Evolutionary conservation across 2,888 invertebrate genomes (phyloP).

Genomic region (Pilophorus perplexus): DNA sequence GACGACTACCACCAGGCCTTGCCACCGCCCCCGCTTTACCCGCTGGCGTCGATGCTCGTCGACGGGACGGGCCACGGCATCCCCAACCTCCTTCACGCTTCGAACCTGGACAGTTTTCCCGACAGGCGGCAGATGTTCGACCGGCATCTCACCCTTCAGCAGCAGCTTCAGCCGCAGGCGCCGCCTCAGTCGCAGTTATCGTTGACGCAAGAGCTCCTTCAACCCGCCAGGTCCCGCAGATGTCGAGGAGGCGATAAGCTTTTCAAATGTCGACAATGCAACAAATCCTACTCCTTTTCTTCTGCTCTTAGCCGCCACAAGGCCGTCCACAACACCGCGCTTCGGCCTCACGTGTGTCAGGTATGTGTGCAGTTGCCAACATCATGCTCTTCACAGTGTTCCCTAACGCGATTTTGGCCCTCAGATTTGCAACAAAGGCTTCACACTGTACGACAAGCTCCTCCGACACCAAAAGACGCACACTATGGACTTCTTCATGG

Average conservation of each 20-base stretch:
- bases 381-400: background rate
- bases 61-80: background rate
- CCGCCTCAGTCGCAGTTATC: background rate
- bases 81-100: conserved; percentile 9
- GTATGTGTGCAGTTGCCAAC: conserved; percentile 6
- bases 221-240: conserved; percentile 44
- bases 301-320: conserved; percentile 48
- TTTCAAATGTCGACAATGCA: conserved; percentile 48
- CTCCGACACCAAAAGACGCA: conserved; percentile 47
- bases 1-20: conserved; percentile 13
- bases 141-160: conserved; percentile 16
- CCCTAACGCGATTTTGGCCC: background rate
- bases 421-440: conserved; percentile 48
- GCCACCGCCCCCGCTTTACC: conserved; percentile 29
- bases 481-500: conserved; percentile 45
- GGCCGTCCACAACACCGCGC: conserved; percentile 48
- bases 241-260: conserved; percentile 48
- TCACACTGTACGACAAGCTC: conserved; percentile 47
- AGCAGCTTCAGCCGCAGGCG: background rate
- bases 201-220: conserved; percentile 31
- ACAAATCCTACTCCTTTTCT: conserved; percentile 48
- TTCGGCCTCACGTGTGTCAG: conserved; percentile 47
- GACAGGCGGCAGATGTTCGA: conserved; percentile 21
- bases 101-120: conserved; percentile 7
- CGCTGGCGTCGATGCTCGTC: conserved; percentile 26